phyloP scores from a whole-genome alignment of 2,888 invertebrate genomes.

The Tiphia femorata region DNA sequence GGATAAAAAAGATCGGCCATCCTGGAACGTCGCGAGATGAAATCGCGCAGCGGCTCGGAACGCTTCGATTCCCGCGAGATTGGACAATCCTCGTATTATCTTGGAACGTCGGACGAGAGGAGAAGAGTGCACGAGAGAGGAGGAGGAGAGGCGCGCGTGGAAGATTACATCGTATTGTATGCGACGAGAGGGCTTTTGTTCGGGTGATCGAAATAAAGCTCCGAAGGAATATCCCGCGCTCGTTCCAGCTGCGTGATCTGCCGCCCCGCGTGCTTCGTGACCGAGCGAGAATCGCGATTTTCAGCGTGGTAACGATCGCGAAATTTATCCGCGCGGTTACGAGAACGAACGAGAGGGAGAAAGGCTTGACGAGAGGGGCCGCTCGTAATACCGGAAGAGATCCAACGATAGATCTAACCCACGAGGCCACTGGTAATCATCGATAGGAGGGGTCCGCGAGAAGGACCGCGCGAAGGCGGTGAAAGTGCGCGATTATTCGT shows the following conservation, averaged over 20 bases:
- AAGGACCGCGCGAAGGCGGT: no score
- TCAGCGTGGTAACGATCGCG: no score
- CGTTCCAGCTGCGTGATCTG: no score
- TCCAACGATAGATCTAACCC: background rate
- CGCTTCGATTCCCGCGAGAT: constrained; percentile 25
- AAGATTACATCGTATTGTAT: constrained; percentile 10
- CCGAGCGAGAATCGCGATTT: no score
- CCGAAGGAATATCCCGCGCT: background rate
- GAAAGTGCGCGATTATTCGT: background rate
- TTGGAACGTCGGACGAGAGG: constrained; percentile 24
- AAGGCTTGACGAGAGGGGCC: no score
- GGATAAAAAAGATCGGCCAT: no score
- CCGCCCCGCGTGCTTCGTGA: no score
- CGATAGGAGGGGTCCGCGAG: no score
- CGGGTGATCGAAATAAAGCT: background rate
- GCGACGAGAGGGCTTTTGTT: background rate
- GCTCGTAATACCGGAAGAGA: constrained; percentile 1
- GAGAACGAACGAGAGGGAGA: background rate
- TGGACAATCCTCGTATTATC: constrained; percentile 37
- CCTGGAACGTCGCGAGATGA: constrained; percentile 8
- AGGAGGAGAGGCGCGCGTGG: no score
- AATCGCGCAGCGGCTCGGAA: constrained; percentile 18
- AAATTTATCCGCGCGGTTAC: no score
- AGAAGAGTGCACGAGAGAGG: no score
- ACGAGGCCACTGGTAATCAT: no score